Conservation (phyloP, 2,113 vertebrate genomes). For the Paracanthobrama guichenoti region DNA sequence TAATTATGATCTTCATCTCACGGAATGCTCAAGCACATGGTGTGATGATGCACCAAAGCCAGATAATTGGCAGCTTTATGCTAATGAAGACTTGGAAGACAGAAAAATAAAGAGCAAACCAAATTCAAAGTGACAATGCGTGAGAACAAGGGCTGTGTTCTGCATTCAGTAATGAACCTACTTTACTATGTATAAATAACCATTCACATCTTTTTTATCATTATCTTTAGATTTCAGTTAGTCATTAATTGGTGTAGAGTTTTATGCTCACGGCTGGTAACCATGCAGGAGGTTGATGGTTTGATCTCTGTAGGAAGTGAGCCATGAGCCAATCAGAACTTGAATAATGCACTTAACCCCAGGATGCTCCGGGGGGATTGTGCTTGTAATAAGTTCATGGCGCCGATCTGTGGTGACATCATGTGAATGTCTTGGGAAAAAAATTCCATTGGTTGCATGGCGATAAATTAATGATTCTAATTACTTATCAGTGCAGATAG, state of each 20-base stretch:
- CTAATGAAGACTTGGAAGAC: constrained; percentile 12
- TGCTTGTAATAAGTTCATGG: constrained; percentile 10
- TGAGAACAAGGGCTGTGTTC: background rate
- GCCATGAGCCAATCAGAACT: background rate
- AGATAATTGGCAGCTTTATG: constrained; percentile 45
- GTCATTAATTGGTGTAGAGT: background rate
- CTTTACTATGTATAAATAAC: background rate
- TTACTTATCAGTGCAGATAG: constrained; percentile 4
- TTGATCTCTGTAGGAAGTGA: constrained; percentile 5
- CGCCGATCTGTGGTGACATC: background rate
- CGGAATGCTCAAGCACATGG: constrained; percentile 20
- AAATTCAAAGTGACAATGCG: constrained; percentile 2
- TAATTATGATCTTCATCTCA: constrained; percentile 47
- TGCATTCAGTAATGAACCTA: background rate
- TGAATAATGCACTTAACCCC: constrained; percentile 13
- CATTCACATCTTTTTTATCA: background rate
- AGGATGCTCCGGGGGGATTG: background rate
- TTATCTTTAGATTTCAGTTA: background rate
- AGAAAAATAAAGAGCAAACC: background rate
- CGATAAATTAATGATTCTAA: constrained; percentile 12
- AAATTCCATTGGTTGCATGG: constrained; percentile 8
- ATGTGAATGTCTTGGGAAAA: background rate
- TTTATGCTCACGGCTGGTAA: background rate
- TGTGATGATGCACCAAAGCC: constrained; percentile 24
- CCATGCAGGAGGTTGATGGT: background rate